phyloP scores from a whole-genome alignment of 1,140 invertebrate genomes.

The Eciton burchellii region DNA sequence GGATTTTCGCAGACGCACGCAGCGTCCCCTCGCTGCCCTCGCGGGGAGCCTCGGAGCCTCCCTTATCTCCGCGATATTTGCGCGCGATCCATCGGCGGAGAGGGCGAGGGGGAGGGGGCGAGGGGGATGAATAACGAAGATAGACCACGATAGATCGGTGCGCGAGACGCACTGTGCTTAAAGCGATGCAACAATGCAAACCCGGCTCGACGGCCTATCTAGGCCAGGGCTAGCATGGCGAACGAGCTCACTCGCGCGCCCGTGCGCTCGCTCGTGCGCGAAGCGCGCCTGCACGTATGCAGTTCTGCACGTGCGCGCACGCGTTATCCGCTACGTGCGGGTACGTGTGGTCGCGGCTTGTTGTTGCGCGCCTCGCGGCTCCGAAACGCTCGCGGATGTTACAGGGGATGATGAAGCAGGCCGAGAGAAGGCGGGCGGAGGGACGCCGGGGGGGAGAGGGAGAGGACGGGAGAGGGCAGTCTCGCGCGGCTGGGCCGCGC shows the following conservation, averaged over 20 bases:
- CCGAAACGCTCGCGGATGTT: constrained; percentile 24
- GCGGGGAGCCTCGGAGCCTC: no score
- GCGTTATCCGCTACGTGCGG: not conserved
- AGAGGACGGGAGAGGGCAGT: not conserved
- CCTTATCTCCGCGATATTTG: not conserved
- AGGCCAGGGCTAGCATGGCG: constrained; percentile 82
- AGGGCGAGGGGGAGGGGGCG: not conserved
- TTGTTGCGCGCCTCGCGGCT: constrained; percentile 18
- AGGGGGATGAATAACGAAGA: constrained; percentile 12
- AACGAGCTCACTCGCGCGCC: constrained; percentile 65
- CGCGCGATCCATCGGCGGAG: constrained; percentile 6
- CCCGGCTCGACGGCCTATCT: constrained; percentile 75
- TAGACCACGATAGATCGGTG: constrained; percentile 61
- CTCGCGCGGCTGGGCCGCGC: constrained; percentile 47
- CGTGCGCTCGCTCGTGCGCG: constrained; percentile 35
- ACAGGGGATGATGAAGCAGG: no score
- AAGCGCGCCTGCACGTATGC: constrained; percentile 53
- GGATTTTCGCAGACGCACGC: no score
- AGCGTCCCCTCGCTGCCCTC: no score
- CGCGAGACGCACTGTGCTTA: constrained; percentile 62
- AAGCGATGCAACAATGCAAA: constrained; percentile 74
- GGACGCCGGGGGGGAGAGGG: not conserved
- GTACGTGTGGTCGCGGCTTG: not conserved
- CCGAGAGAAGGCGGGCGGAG: not conserved
- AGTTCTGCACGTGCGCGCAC: constrained; percentile 54